phyloP scores from a whole-genome alignment of 2,113 vertebrate species.

The Fregata magnificens region DNA sequence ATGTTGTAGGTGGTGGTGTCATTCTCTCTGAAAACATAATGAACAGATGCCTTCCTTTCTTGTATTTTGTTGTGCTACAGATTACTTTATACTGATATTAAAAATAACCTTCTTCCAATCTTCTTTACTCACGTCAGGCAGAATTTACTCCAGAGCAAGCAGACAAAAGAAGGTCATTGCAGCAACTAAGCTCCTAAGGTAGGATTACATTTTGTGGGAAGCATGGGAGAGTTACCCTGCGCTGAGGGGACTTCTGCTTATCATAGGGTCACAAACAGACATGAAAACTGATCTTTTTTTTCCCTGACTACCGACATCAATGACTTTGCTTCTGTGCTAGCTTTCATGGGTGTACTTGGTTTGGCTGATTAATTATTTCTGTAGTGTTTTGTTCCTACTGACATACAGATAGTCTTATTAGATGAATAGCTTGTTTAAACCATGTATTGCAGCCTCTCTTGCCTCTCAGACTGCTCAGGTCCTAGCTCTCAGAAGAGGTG shows the following conservation, averaged over 20 bases:
- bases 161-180: slow-evolving; percentile 55
- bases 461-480: background rate
- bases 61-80: background rate
- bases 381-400: background rate
- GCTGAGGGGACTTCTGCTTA: background rate
- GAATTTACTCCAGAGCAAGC: slow-evolving; percentile 26
- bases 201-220: slow-evolving; percentile 43
- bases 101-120: slow-evolving; percentile 43
- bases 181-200: slow-evolving; percentile 55
- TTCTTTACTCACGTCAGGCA: slow-evolving; percentile 34
- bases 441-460: background rate
- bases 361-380: background rate
- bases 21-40: background rate
- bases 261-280: background rate
- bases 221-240: background rate
- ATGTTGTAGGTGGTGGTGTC: background rate
- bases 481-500: background rate
- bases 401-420: background rate
- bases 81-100: slow-evolving; percentile 17
- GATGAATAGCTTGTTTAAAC: background rate
- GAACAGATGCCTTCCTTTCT: background rate
- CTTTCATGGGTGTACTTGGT: background rate
- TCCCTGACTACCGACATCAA: background rate
- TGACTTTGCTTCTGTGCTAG: background rate
- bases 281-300: background rate